Conservation (phyloP, 2,888 invertebrate genomes). For the Unio delphinus region DNA sequence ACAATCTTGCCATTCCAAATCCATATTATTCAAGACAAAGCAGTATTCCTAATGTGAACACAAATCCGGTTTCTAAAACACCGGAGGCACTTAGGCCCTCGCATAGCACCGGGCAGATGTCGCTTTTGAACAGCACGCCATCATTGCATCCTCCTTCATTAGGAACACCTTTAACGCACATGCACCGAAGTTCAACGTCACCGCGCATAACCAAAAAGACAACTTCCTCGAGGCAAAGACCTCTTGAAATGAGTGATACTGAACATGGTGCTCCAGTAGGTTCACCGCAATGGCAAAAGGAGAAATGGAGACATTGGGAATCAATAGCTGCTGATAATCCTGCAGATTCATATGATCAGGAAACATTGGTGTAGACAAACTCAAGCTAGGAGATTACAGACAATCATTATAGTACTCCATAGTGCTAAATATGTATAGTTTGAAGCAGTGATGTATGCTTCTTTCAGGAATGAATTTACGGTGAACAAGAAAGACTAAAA, state of each 20-base stretch:
- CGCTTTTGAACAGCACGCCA: slow-evolving; percentile 21
- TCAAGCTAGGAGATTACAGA: no score
- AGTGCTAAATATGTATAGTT: no score
- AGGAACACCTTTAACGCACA: no score
- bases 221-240: slow-evolving; percentile 46
- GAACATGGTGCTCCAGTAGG: slow-evolving; percentile 33
- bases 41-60: slow-evolving; percentile 19
- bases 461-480: no score
- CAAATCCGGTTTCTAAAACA: slow-evolving; percentile 13
- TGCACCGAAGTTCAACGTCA: slow-evolving; percentile 43
- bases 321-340: slow-evolving; percentile 52
- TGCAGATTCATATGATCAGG: slow-evolving; percentile 58
- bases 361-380: slow-evolving; percentile 60
- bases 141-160: slow-evolving; percentile 13
- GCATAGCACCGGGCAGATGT: no score
- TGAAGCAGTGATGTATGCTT: no score
- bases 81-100: no score
- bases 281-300: slow-evolving; percentile 59
- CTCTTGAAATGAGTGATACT: slow-evolving; percentile 39
- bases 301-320: slow-evolving; percentile 66
- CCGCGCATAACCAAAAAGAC: slow-evolving; percentile 35
- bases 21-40: slow-evolving; percentile 39
- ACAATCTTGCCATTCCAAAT: slow-evolving; percentile 59
- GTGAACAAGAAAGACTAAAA: no score
- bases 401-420: no score